Evolutionary conservation across 2,113 vertebrate species (phyloP), one percentile per base, ranked within the genome.

Genomic region (Marmota flaviventris): DNA sequence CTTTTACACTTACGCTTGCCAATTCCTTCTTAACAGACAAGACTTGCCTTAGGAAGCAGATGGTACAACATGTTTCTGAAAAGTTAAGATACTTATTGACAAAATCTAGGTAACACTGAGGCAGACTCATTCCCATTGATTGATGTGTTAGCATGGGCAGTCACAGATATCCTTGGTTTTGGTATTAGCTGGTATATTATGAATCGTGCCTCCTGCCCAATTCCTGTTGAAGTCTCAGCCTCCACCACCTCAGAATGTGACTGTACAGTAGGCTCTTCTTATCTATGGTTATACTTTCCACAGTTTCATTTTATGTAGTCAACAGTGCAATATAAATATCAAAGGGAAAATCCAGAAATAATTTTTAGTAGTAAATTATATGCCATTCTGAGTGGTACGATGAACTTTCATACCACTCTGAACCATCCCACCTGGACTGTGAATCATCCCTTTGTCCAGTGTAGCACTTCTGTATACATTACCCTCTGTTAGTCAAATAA

Each of bases 1-100:
- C 72, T 94, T 97, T 96, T 56, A 17, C 63, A 73, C 78, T 56
- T 22, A 67, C 77, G 72, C 53, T 97, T 97, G 81, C 91, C 95
- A 97, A 17, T 95, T 96, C 20, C 70, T 45, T 92, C 61, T 12
- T 42, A 97, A 75, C 20, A 95, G 42, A 85, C 34, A 94, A 92
- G 78, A 39, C 27, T 81, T 93, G 65, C 61, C 61, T 89, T 72
- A 88, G 37, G 87, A 94, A 95, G 82, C 82, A 98, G 85, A 91
- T 88, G 63, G 63, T 67, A 37, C 18, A 56, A 27, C 37, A 65
- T 70, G 18, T n/a, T 91, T 34, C 32, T 85, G 37, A 77, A 95
- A 93, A 85, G 72, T 91, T 56, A 94, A 85, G 17, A 18, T 82
- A 63, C 32, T 93, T 83, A 27, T 79, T 94, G 89, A 61, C 79